Evolutionary conservation across 2,888 invertebrate species (phyloP), one percentile per base, ranked within the genome.

Genomic region (Tolmerus cingulatus): DNA sequence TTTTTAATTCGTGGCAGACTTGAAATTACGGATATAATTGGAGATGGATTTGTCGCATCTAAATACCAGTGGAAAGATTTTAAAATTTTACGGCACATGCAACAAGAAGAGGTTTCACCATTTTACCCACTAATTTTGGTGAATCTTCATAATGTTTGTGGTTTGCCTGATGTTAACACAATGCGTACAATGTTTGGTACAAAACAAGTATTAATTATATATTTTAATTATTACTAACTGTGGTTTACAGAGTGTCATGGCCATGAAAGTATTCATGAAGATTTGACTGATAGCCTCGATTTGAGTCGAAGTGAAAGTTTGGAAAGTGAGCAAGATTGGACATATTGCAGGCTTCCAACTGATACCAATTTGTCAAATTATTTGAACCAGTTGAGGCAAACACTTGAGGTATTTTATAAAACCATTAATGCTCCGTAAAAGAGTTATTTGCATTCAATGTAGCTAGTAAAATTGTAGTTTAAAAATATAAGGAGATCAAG

Each of bases 1-100:
- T 94, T 95, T 87, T 94, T 94, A 0, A 94, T 95, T 89, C 94
- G 94, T 0, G 95, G 95, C 5, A 93, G 93, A 2, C 91, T 96
- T 43, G 94, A 94, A 2, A 93, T 95, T 55, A 94, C 94, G 88
- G 95, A 96, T 87, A 92, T 94, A 27, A 95, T 95, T 0, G 91
- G 93, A 89, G 91, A 89, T 55, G 91, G 91, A 77, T 92, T 92
- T 82, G 89, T 90, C 81, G 90, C 91, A 27, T 91, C 91, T 0
- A 91, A 91, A 76, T 88, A 89, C 0, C 90, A 90, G 51, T 91
- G 91, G 43, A 88, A 90, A 0, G 91, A 92, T 85, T 91, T 91
- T 82, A 90, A 90, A 1, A 78, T 87, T 0, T 91, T 92, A 78
- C 90, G 90, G 85, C 76, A 87, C 3, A 90, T 92, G 8, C 87